Evolutionary conservation across 92 coral and sea anemone genomes (phyloP).

Genomic region (Blastomussa wellsi): DNA sequence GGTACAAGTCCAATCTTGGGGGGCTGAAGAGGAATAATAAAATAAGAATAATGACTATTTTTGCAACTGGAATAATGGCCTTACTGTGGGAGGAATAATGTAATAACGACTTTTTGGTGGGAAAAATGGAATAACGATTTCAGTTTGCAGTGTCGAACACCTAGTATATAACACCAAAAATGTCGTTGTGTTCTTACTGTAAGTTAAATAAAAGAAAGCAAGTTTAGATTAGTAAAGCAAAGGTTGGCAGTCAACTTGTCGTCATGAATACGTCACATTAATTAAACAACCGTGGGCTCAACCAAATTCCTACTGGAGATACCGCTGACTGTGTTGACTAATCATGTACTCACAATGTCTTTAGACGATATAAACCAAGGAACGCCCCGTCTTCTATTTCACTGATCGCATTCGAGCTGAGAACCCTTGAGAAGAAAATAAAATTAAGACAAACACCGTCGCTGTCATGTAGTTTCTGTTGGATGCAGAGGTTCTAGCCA

Average conservation of each 20-base stretch:
- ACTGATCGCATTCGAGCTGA: constrained; percentile 52
- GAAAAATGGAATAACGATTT: too few relatives aligned
- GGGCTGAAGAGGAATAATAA: too few relatives aligned
- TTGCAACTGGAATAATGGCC: too few relatives aligned
- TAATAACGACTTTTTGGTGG: too few relatives aligned
- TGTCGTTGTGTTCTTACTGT: too few relatives aligned
- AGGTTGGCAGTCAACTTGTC: not conserved
- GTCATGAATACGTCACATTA: not conserved
- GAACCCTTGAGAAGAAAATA: constrained; percentile 39
- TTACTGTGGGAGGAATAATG: too few relatives aligned
- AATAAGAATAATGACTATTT: too few relatives aligned
- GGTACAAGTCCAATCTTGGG: too few relatives aligned
- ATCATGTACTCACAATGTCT: constrained; percentile 49
- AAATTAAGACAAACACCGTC: not conserved
- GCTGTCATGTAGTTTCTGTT: not conserved
- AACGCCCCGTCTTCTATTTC: constrained; percentile 62
- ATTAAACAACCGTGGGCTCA: not conserved
- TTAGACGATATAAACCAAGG: constrained; percentile 60
- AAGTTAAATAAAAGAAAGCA: too few relatives aligned
- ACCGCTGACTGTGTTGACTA: not conserved
- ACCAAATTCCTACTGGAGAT: not conserved
- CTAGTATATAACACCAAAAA: too few relatives aligned
- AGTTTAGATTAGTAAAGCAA: too few relatives aligned
- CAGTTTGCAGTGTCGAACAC: too few relatives aligned
- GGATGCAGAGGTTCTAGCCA: not conserved